Base-by-base conservation (phyloP, 2,113 vertebrate genomes). In the Echinops telfairi region DNA sequence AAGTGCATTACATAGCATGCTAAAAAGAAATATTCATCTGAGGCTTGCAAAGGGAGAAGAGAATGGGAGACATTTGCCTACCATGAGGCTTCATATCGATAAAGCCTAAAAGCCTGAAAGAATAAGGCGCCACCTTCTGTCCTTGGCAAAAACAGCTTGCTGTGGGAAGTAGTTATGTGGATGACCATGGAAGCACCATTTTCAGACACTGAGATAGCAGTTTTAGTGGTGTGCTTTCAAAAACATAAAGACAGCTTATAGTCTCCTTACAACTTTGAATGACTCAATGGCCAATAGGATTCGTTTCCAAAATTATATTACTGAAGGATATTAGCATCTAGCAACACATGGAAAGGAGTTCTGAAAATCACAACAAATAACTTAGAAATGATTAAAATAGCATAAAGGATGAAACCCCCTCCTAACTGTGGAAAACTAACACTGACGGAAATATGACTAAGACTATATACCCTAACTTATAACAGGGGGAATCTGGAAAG, bases 101-200 rank as follows among this genome's bases (percentile, higher is more conserved):
- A 22, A 82, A 4, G 6, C 19, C 6, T 31, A 9, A 23, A 22
- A 33, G 17, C 6, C 38, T 36, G 31, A 38, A 53, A 8, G 15
- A 2, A 1, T 2, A 10, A 16, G 2, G 38, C 1, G 3, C 57
- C 20, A 47, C 2, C 0, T 4, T 4, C 2, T 6, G 17, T 8
- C 36, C 3, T 25, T 15, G 1, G 4, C 38, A 57, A 15, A 27
- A 17, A 4, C 3, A 38, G 2, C 7, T 20, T 22, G 16, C 27
- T 36, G 15, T 0, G 4, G 7, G 43, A 58, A 27, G 36, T 1
- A 25, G 2, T 17, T 33, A 29, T 17, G 16, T 53, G 12, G 0
- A 4, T 71, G 7, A 29, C 1, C 2, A 14, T 0, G 25, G 38
- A 0, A 25, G 4, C 12, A 31, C 25, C 0, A 0, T 38, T 40